Percentiles rank a stretch among this genome's conserved stretches.
Conservation (phyloP, 1,140 invertebrate species). For the Pseudomyrmex dendroicus region DNA sequence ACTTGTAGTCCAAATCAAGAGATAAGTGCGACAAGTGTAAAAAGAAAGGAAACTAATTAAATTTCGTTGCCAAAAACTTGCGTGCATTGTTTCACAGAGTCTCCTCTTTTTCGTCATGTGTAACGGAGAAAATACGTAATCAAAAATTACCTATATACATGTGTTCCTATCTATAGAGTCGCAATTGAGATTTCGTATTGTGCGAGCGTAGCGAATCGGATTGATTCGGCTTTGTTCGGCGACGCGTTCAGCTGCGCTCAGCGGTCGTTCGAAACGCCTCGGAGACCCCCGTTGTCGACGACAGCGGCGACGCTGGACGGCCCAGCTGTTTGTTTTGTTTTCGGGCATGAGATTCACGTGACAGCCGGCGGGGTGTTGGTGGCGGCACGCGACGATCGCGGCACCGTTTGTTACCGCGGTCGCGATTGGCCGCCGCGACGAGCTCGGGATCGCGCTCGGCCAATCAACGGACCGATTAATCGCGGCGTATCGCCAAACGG, state of each 20-base stretch:
- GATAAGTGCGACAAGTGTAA: neutral
- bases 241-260: conserved; percentile 13
- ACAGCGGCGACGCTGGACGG: conserved; percentile 63
- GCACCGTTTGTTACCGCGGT: conserved; percentile 59
- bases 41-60: no score
- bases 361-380: conserved; percentile 76
- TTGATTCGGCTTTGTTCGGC: neutral
- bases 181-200: neutral
- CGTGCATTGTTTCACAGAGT: no score
- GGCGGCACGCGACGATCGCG: conserved; percentile 72
- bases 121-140: neutral
- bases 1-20: neutral
- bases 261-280: neutral
- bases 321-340: conserved; percentile 85
- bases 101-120: no score
- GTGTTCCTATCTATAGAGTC: neutral
- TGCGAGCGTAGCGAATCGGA: neutral
- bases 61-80: neutral
- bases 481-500: conserved; percentile 44
- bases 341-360: conserved; percentile 84
- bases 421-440: conserved; percentile 74
- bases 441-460: conserved; percentile 69
- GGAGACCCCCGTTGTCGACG: conserved; percentile 15
- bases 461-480: conserved; percentile 76
- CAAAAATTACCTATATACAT: neutral